Conservation (phyloP, 2,113 vertebrate species). For the Paracyprichromis sp. region DNA sequence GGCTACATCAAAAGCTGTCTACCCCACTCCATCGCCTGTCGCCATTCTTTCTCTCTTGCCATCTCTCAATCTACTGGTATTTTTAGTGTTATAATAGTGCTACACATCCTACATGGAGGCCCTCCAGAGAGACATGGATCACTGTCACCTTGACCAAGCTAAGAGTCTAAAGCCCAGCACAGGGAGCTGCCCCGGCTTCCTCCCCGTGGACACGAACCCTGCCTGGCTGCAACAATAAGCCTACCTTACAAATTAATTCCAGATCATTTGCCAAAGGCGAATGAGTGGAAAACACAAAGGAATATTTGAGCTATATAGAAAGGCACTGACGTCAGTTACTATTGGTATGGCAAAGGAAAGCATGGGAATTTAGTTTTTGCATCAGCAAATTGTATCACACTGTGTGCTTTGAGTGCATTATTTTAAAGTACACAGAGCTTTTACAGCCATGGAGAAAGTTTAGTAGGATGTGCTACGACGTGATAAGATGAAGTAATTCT, state of each 20-base stretch:
- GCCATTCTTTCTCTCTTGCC: not conserved
- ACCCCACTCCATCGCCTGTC: not conserved
- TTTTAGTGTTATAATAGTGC: slow-evolving; percentile 29
- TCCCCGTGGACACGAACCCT: slow-evolving; percentile 3
- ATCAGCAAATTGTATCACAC: not conserved
- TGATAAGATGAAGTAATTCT: not conserved
- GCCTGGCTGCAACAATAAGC: not conserved
- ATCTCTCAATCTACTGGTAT: not conserved
- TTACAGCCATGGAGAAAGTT: not conserved
- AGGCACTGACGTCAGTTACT: not conserved
- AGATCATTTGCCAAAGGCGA: not conserved
- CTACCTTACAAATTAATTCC: slow-evolving; percentile 23
- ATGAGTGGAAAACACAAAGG: not conserved
- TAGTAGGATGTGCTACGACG: not conserved
- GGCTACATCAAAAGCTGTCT: not conserved
- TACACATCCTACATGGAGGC: slow-evolving; percentile 4
- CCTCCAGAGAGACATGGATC: slow-evolving; percentile 43
- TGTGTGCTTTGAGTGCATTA: not conserved
- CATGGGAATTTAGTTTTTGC: not conserved
- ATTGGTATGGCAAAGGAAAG: not conserved
- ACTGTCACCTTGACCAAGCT: slow-evolving; percentile 56
- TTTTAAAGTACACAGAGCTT: not conserved
- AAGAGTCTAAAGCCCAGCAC: slow-evolving; percentile 12
- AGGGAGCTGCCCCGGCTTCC: not conserved
- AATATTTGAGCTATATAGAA: not conserved